Conservation (phyloP, 2,113 vertebrate genomes). For the Aptenodytes forsteri region DNA sequence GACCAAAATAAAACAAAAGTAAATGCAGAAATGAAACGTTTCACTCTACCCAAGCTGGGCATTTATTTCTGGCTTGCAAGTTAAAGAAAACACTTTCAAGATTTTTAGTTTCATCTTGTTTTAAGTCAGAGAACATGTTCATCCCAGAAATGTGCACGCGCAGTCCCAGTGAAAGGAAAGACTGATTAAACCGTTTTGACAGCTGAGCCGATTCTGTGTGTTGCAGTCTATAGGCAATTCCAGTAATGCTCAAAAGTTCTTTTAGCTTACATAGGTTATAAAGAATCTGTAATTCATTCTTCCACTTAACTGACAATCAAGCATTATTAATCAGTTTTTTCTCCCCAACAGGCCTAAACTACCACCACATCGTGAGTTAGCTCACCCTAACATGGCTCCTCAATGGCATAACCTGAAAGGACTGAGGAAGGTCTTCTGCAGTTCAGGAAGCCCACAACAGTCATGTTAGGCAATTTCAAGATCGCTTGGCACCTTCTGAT, state of each 20-base stretch:
- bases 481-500: not conserved
- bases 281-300: not conserved
- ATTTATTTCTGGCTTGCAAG: not conserved
- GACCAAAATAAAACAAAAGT: not conserved
- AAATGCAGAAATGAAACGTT: not conserved
- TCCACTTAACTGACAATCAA: not conserved
- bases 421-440: not conserved
- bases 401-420: not conserved
- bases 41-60: not conserved
- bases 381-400: not conserved
- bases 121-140: not conserved
- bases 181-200: not conserved
- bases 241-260: not conserved
- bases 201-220: not conserved
- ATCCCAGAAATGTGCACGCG: not conserved
- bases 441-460: not conserved
- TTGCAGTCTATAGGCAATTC: not conserved
- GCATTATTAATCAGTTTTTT: not conserved
- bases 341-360: not conserved
- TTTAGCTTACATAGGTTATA: not conserved
- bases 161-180: not conserved
- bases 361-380: not conserved
- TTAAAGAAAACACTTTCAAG: not conserved
- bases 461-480: not conserved
- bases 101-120: not conserved